These are phyloP conservation scores for Elymnias hypermnestra DNA, from an alignment of 1,140 invertebrate species.

Conservation along the genomic window DNA sequence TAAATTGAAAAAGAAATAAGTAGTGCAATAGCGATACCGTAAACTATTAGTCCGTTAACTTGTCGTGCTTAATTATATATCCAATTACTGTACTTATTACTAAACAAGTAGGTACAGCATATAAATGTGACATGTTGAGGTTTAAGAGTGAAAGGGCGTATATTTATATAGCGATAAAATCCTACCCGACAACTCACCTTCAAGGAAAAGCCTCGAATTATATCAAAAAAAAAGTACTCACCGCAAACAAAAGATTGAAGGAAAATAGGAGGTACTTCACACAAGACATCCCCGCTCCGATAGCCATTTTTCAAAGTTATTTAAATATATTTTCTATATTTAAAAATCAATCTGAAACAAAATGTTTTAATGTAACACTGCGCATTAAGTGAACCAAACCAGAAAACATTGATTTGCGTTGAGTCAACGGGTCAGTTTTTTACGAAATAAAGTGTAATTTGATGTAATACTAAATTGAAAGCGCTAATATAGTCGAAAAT, in stretches of 20 bases:
- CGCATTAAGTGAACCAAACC: constrained; percentile 16
- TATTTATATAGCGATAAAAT: neutral
- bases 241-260: constrained; percentile 90
- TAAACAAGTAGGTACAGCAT: too few relatives aligned
- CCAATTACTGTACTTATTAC: too few relatives aligned
- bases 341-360: constrained; percentile 46
- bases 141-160: too few relatives aligned
- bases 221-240: constrained; percentile 80
- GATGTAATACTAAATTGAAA: too few relatives aligned
- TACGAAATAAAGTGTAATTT: too few relatives aligned
- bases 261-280: constrained; percentile 88
- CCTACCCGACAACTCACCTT: constrained; percentile 11
- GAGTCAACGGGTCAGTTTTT: constrained; percentile 5
- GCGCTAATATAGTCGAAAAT: too few relatives aligned
- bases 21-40: neutral
- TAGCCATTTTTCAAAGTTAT: constrained; percentile 77
- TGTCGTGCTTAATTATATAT: too few relatives aligned
- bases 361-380: constrained; percentile 5
- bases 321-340: constrained; percentile 29
- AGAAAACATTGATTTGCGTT: constrained; percentile 49
- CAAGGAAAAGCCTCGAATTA: constrained; percentile 26
- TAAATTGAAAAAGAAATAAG: too few relatives aligned
- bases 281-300: constrained; percentile 83
- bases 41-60: neutral
- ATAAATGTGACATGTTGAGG: too few relatives aligned